Base-by-base conservation (phyloP, 2,113 vertebrate species). In the Procavia capensis region DNA sequence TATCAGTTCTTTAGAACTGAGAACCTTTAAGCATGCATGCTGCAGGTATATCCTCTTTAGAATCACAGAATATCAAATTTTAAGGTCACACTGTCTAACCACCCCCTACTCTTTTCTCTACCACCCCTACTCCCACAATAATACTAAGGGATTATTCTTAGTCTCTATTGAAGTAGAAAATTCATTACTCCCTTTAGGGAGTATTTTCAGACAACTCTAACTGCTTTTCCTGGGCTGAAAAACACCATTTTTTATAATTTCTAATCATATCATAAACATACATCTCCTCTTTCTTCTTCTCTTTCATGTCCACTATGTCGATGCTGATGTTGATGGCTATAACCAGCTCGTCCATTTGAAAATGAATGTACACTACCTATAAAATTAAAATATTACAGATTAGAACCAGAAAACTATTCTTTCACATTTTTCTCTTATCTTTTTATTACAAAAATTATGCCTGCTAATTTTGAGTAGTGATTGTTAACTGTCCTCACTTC, bases 231-330 rank as follows among this genome's bases (percentile, higher is more conserved):
- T 90, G 50, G 84, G 34, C 72, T 93, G 78, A 89, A 57, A 83
- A 81, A n/a, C 91, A 78, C 13, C 66, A 88, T 85, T 92, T 85
- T 92, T 59, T 78, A 45, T 25, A n/a, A 83, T 92, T 88, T 83
- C 20, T 64, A 76, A 70, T 83, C 24, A 81, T 57, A 70, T 59
- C 76, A 94, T 83, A 94, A 98, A 98, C 98, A 96, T 99, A 99
- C 99, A 95, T 99, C 99, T 98, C 98, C 99, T 97, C 99, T 98
- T 96, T 99, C 99, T 94, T 99, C 99, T 88, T 99, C 99, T 96
- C 99, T 98, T 95, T 99, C 99, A 29, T 99, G 98, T 90, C 99
- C 98, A 82, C 98, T 99, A 57, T 99, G 98, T 96, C 98, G 99
- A 94, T 99, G 99, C 17, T 99, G 98, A 93, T 99, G 98, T 31